Percentiles rank a stretch among this genome's conserved stretches.
phyloP scores from a whole-genome alignment of 1,140 invertebrate species.

The Drosophila kikkawai region DNA sequence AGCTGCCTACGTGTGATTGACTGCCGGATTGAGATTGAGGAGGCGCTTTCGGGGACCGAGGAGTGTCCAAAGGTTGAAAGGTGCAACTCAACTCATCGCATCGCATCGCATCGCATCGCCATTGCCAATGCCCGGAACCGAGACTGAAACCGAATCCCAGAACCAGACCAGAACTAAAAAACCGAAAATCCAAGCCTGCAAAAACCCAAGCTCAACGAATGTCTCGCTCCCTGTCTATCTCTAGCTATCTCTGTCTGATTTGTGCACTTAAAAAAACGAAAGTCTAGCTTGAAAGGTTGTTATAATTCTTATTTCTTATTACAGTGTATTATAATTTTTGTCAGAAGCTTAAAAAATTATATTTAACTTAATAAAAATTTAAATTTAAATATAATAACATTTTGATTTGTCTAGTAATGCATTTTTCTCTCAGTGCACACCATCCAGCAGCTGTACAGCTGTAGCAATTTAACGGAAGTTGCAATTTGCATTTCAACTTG shows the following conservation, averaged over 20 bases:
- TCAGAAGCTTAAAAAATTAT: no score
- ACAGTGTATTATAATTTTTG: no score
- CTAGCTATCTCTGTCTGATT: slow-evolving; percentile 4
- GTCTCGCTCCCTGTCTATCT: slow-evolving; percentile 24
- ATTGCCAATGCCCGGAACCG: slow-evolving; percentile 16
- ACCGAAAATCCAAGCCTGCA: slow-evolving; percentile 33
- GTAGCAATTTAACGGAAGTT: slow-evolving; percentile 78
- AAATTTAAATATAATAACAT: no score
- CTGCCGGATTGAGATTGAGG: slow-evolving; percentile 36
- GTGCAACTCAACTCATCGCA: slow-evolving; percentile 34
- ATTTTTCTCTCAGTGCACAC: slow-evolving; percentile 5
- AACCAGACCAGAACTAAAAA: slow-evolving; percentile 36
- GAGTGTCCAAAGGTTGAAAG: slow-evolving; percentile 32
- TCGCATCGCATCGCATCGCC: background rate
- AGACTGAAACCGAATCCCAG: slow-evolving; percentile 37
- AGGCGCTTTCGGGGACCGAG: background rate
- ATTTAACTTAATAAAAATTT: no score
- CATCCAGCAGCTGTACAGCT: slow-evolving; percentile 35
- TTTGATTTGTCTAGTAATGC: no score
- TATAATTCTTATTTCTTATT: no score
- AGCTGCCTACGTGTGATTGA: slow-evolving; percentile 71
- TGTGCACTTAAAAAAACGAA: slow-evolving; percentile 2
- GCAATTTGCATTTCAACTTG: slow-evolving; percentile 82
- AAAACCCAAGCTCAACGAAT: slow-evolving; percentile 40
- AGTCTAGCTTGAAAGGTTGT: no score